Conservation (phyloP, 2,113 vertebrate species). For the Mormyrus lacerda region DNA sequence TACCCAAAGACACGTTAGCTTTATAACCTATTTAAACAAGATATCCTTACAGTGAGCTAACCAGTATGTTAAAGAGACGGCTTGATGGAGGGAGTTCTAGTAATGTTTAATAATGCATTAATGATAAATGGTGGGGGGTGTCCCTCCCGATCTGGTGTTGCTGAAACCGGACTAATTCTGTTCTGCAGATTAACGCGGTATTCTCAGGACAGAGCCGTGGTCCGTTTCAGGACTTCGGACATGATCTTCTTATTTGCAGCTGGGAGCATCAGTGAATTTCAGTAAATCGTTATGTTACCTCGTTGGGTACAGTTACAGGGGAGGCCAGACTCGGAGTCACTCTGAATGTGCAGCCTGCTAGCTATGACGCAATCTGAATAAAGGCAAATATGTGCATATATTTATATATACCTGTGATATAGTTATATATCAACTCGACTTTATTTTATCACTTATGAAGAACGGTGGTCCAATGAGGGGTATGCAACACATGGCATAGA, state of each 20-base stretch:
- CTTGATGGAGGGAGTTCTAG: neutral
- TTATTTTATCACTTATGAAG: constrained; percentile 42
- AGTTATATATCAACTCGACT: neutral
- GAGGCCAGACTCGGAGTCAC: neutral
- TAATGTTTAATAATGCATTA: neutral
- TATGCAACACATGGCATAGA: neutral
- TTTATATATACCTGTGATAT: neutral
- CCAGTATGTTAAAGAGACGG: neutral
- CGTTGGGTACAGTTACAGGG: neutral
- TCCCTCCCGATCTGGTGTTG: neutral
- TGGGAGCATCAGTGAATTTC: neutral
- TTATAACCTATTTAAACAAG: neutral
- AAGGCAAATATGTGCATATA: neutral
- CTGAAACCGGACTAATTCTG: neutral
- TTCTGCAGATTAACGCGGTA: neutral
- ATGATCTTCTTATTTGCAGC: neutral
- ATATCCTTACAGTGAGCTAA: neutral
- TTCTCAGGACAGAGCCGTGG: neutral
- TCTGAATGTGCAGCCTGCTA: neutral
- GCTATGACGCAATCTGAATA: neutral
- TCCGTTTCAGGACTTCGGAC: too few relatives aligned
- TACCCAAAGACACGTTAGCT: neutral
- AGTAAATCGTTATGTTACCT: neutral
- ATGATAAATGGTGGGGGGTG: neutral
- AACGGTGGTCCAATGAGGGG: constrained; percentile 37